Conservation (phyloP, 2,888 invertebrate species). For the Pristionchus japonicus region DNA sequence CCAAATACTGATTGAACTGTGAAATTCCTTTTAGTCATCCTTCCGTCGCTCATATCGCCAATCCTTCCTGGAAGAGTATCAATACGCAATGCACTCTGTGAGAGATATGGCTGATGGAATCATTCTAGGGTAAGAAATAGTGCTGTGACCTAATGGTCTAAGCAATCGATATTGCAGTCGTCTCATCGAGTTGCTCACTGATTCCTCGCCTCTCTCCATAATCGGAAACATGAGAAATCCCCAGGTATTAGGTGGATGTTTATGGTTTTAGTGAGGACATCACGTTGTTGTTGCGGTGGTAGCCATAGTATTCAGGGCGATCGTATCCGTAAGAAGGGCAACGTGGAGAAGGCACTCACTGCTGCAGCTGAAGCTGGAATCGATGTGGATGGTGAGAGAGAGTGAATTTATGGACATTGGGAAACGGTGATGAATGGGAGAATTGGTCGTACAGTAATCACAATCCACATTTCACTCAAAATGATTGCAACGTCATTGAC, state of each 20-base stretch:
- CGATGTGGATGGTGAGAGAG: conserved; percentile 45
- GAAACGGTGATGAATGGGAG: neutral
- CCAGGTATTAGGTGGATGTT: neutral
- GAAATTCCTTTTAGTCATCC: neutral
- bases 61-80: conserved; percentile 56
- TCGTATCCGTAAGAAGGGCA: conserved; percentile 57
- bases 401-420: too few relatives aligned
- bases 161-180: neutral
- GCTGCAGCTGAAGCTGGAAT: conserved; percentile 48
- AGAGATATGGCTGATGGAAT: conserved; percentile 56
- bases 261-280: neutral
- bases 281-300: too few relatives aligned
- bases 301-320: conserved; percentile 56
- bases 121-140: conserved; percentile 52
- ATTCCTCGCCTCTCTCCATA: neutral
- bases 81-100: conserved; percentile 53
- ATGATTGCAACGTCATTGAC: neutral
- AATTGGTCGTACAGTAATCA: neutral
- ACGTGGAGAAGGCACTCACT: conserved; percentile 54
- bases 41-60: conserved; percentile 40
- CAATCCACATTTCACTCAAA: neutral
- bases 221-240: conserved; percentile 44
- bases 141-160: neutral
- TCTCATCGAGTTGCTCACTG: conserved; percentile 45
- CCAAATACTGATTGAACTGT: neutral